Conservation (phyloP, 2,113 vertebrate genomes). For the Nerophis lumbriciformis region DNA sequence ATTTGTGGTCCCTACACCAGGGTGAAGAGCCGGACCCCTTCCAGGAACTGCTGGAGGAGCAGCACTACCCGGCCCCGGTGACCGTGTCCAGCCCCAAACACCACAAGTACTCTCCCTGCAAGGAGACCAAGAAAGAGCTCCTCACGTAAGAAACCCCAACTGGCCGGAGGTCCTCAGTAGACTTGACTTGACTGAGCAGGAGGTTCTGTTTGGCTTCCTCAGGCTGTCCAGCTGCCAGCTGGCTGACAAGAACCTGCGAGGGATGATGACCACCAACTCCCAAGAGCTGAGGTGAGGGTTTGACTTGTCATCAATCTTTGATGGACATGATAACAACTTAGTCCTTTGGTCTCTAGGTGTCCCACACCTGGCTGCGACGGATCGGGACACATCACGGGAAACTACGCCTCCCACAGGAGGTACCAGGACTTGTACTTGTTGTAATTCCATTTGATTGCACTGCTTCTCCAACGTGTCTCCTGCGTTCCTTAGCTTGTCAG, state of each 20-base stretch:
- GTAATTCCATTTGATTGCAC: not conserved
- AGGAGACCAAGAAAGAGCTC: slow-evolving; percentile 97
- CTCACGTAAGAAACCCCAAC: slow-evolving; percentile 82
- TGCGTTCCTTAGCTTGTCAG: slow-evolving; percentile 80
- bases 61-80: slow-evolving; percentile 85
- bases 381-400: slow-evolving; percentile 97
- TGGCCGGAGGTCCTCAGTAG: too few relatives aligned
- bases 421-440: slow-evolving; percentile 65
- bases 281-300: slow-evolving; percentile 91
- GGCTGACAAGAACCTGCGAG: slow-evolving; percentile 92
- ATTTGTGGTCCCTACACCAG: slow-evolving; percentile 66
- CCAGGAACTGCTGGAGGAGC: slow-evolving; percentile 91
- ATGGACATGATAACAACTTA: too few relatives aligned
- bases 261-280: slow-evolving; percentile 89
- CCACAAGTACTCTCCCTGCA: slow-evolving; percentile 91
- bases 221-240: slow-evolving; percentile 95
- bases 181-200: not conserved
- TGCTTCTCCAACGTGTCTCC: not conserved
- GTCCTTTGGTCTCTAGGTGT: slow-evolving; percentile 74
- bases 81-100: slow-evolving; percentile 91
- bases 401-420: slow-evolving; percentile 98
- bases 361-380: slow-evolving; percentile 96
- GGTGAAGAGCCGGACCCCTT: slow-evolving; percentile 90
- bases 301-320: too few relatives aligned
- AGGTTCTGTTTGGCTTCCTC: slow-evolving; percentile 39